Base-by-base conservation (phyloP, 64 coral and sea anemone species). In the Montipora sp. region DNA sequence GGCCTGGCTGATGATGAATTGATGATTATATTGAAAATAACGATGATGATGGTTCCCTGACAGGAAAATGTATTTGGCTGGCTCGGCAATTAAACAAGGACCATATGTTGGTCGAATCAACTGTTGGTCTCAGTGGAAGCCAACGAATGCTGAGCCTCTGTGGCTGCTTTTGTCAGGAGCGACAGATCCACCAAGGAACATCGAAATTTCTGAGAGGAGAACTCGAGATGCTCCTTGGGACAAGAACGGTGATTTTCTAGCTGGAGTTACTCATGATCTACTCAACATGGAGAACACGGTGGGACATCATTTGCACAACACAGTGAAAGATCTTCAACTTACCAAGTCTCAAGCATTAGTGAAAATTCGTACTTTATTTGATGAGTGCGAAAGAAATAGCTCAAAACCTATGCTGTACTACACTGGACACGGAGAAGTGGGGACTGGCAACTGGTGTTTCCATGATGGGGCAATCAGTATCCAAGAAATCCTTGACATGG, bases 161-260 rank as follows among this genome's bases (percentile, higher is more conserved):
- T 75, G 73, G 73, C 27, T 75, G 27, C 73, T 75, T 46, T 36
- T 75, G 22, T 8, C 73, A 75, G 73, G 73, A 46, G 73, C 73
- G 11, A 75, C 73, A 46, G 73, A 75, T 46, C 73, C 73, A 46
- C 73, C 73, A 47, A 75, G 15, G 46, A 36, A 14, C 24, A 45
- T 75, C 43, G 7, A 13, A 8, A 75, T 75, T 46, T 75, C 73
- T 75, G 8, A 75, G 9, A 75, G 73, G 14, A 44, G 73, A 75
- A 44, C 73, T 75, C 73, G 73, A 5, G 73, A 75, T 75, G 73
- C 27, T 75, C 44, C 10, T 46, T 24, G 43, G 0, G 7, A 44
- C 4, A 44, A 47, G 4, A 46, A 12, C 43, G 73, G 73, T 47
- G 3, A 8, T 46, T 75, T 75, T 75, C 2, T 75, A 43, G 43